Evolutionary conservation across 2,113 vertebrate genomes (phyloP), one percentile per base, ranked within the genome.

Genomic region (Tichodroma muraria): DNA sequence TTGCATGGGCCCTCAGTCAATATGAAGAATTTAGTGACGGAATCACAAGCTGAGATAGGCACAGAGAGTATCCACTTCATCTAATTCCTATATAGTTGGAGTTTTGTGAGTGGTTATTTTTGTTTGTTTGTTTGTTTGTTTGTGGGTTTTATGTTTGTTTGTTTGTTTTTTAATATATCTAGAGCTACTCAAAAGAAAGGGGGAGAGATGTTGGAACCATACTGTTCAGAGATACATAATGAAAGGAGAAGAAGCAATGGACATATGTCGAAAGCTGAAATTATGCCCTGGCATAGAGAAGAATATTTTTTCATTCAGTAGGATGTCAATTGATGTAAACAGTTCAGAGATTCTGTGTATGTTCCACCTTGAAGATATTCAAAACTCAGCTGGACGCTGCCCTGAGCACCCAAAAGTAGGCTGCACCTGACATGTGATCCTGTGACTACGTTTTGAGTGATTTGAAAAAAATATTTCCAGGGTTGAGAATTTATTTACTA

Each of bases 401-500:
- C 15, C 21, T 61, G 11, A 49, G 4, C 0, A 2, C 17, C 9
- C 12, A 52, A 59, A 15, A 56, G 5, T 8, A 37, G 10, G 3
- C 17, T 69, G 64, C 10, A 69, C 15, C 24, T 59, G 53, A 44
- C 7, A 11, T 10, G 18, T 9, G 21, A 49, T 52, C 27, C n/a
- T 49, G 13, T 57, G 21, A 70, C 6, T 38, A 9, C 7, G 2
- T 24, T 75, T 83, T 44, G 16, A 56, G 27, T 47, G 9, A 38
- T 60, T 72, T 30, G 50, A 83, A 64, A 72, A 6, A 85, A 83
- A 56, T 6, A 5, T 44, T 76, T 72, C 23, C 49, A 40, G 5
- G 16, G 6, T 20, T 80, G 45, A 66, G 13, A 53, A 86, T 61
- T 88, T 2, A 30, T 60, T n/a, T n/a, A 19, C 13, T 65, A 78